Conservation (phyloP, 2,113 vertebrate genomes). For the Chaetorhynchus papuensis region DNA sequence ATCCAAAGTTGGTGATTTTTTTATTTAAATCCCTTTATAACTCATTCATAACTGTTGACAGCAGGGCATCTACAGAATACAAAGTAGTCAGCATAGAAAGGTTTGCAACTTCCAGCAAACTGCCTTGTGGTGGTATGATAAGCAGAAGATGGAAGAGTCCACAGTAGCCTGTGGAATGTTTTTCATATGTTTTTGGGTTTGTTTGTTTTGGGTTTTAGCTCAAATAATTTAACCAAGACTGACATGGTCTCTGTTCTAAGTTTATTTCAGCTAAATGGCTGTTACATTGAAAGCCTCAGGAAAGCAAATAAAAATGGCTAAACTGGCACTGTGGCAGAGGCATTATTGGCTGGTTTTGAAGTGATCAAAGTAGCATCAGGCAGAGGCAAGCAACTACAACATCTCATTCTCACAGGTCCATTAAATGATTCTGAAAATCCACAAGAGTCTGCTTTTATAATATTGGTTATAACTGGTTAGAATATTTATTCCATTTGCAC, state of each 20-base stretch:
- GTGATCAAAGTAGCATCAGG: not conserved
- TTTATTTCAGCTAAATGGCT: not conserved
- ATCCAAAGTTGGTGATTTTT: not conserved
- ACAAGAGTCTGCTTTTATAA: not conserved
- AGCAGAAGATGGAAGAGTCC: not conserved
- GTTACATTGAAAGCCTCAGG: not conserved
- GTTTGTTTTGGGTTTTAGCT: not conserved
- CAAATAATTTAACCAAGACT: not conserved
- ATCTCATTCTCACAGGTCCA: not conserved
- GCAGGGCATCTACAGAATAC: not conserved
- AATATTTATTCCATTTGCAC: not conserved
- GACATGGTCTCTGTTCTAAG: not conserved
- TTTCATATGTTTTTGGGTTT: accelerated
- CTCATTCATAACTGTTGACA: not conserved
- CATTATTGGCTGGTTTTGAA: not conserved
- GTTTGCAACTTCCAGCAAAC: not conserved
- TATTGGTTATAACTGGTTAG: not conserved
- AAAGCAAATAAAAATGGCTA: not conserved
- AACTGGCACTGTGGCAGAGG: not conserved
- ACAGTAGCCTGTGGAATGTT: not conserved
- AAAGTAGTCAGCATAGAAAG: not conserved
- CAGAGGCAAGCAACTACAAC: not conserved
- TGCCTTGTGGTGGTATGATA: not conserved
- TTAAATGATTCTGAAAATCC: not conserved
- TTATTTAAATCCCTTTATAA: not conserved